A percentile compares a stretch with the other conserved stretches of the same genome.
These are phyloP conservation scores for Hydrotaea diabolus DNA, from an alignment of 2,888 invertebrate species.

Conservation along the genomic window DNA sequence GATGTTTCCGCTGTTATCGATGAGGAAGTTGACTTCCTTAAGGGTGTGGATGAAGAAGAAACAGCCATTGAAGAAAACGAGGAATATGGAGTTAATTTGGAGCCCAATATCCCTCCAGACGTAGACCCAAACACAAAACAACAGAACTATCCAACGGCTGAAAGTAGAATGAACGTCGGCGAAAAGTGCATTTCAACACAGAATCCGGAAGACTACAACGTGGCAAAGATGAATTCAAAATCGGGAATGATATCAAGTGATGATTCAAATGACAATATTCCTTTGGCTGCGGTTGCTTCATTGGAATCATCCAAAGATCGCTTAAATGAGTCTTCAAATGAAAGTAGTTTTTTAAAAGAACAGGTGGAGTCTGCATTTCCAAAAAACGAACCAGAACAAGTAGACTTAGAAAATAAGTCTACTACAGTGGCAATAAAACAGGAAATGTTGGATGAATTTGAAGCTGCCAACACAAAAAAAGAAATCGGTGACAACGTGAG, in stretches of 20 bases:
- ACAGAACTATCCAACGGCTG: background rate
- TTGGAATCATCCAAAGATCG: conserved; percentile 74
- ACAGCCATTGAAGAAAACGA: conserved; percentile 43
- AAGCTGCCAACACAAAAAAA: background rate
- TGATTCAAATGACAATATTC: conserved; percentile 79
- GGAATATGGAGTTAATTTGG: conserved; percentile 66
- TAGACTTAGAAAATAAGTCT: conserved; percentile 50
- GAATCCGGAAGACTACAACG: background rate
- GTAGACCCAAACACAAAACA: background rate
- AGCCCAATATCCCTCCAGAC: conserved; percentile 39
- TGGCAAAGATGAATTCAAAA: conserved; percentile 52
- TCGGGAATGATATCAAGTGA: conserved; percentile 76
- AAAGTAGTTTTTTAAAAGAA: conserved; percentile 61
- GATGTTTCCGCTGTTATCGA: conserved; percentile 78
- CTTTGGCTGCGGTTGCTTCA: conserved; percentile 75
- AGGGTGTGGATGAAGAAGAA: conserved; percentile 72
- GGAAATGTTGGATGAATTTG: conserved; percentile 50
- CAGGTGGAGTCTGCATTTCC: conserved; percentile 67
- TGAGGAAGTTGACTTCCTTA: conserved; percentile 78
- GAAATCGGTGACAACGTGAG: conserved; percentile 21
- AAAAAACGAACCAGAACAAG: conserved; percentile 53
- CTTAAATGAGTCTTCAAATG: conserved; percentile 58
- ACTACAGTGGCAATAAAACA: conserved; percentile 44
- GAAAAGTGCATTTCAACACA: background rate
- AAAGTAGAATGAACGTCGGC: background rate